A percentile compares a stretch with the other conserved stretches of the same genome.
Conservation (phyloP, 2,888 invertebrate species). For the Stenodema calcarata region DNA sequence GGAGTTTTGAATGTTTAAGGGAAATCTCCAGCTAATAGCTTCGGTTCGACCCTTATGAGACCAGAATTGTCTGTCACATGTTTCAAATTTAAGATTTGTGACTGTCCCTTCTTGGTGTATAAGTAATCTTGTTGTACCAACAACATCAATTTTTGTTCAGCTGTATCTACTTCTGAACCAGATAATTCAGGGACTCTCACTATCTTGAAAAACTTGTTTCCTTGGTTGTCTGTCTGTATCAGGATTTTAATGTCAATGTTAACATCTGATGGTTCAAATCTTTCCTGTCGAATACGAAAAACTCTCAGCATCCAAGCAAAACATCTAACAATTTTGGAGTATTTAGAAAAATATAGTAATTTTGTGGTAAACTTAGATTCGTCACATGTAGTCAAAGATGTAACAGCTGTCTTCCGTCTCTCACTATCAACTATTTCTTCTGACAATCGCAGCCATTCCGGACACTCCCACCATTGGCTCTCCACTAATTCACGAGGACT, state of each 20-base stretch:
- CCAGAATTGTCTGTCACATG: background rate
- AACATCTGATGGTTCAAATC: background rate
- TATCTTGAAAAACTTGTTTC: background rate
- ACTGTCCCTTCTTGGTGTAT: too few relatives aligned
- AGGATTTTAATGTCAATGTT: background rate
- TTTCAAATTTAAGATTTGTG: too few relatives aligned
- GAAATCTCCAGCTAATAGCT: background rate
- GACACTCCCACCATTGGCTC: too few relatives aligned
- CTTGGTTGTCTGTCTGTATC: background rate
- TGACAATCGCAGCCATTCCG: too few relatives aligned
- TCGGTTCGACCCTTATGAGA: slow-evolving; percentile 11
- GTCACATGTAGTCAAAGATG: background rate
- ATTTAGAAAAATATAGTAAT: slow-evolving; percentile 13
- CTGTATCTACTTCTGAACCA: background rate
- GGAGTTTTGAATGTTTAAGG: slow-evolving; percentile 16
- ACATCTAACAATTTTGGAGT: background rate
- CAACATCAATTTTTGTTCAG: background rate
- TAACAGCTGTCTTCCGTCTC: background rate
- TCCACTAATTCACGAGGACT: background rate
- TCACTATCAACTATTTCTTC: background rate
- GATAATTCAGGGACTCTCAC: background rate
- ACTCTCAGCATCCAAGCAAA: slow-evolving; percentile 23
- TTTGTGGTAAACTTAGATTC: background rate
- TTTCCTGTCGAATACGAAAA: background rate
- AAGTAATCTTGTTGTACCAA: too few relatives aligned